phyloP scores from a whole-genome alignment of 2,113 vertebrate genomes.

The Brachyistius frenatus region DNA sequence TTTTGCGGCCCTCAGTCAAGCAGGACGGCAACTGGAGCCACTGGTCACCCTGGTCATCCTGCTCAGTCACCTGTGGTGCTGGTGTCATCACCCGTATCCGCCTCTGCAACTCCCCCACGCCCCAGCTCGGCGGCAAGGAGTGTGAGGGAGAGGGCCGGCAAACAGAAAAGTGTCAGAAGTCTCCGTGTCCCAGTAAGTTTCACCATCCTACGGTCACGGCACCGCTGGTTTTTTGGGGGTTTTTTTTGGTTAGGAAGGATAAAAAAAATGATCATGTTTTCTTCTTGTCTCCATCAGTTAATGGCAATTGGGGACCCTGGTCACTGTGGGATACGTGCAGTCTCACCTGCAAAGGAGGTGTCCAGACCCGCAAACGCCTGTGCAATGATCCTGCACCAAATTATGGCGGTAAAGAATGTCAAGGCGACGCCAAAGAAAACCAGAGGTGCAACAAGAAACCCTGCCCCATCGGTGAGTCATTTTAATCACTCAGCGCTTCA shows the following conservation, averaged over 20 bases:
- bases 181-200: conserved; percentile 93
- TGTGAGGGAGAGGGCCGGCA: conserved; percentile 94
- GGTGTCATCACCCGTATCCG: conserved; percentile 97
- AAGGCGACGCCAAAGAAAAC: conserved; percentile 87
- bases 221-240: neutral
- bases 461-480: conserved; percentile 83
- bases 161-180: conserved; percentile 91
- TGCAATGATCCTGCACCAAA: conserved; percentile 95
- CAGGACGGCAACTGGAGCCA: conserved; percentile 99
- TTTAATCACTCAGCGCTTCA: neutral
- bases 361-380: conserved; percentile 91
- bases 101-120: conserved; percentile 98
- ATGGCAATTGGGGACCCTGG: conserved; percentile 98
- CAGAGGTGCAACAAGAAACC: conserved; percentile 90
- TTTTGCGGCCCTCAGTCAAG: conserved; percentile 86
- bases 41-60: conserved; percentile 99
- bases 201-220: neutral
- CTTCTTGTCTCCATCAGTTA: conserved; percentile 83
- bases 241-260: neutral
- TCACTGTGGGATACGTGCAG: conserved; percentile 94
- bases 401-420: conserved; percentile 92
- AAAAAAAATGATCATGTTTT: neutral
- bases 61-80: conserved; percentile 94
- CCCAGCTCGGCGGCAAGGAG: conserved; percentile 94
- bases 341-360: conserved; percentile 92